Evolutionary conservation across 2,113 vertebrate genomes (phyloP).

Genomic region (Gambusia holbrooki): DNA sequence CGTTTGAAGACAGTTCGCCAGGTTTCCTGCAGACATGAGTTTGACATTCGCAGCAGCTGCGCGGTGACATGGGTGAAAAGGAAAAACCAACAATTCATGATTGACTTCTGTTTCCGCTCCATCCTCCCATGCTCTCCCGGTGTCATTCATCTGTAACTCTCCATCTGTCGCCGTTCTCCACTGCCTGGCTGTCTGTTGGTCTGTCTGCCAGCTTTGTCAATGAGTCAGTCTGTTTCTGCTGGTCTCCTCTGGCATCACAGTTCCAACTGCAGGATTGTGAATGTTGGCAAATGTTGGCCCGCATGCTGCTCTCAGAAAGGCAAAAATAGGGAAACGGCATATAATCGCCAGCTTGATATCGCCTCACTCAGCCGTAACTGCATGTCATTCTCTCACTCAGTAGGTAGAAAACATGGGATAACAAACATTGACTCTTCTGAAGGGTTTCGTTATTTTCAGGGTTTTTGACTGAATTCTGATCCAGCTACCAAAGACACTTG

Average conservation of each 20-base stretch:
- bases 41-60: slow-evolving; percentile 11
- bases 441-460: background rate
- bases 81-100: slow-evolving; percentile 3
- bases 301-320: background rate
- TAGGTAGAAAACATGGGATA: too few species aligned
- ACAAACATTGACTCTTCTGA: background rate
- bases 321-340: background rate
- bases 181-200: background rate
- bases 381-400: background rate
- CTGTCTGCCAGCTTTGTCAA: slow-evolving; percentile 5
- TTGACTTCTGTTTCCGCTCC: slow-evolving; percentile 19
- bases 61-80: slow-evolving; percentile 6
- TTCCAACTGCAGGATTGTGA: slow-evolving; percentile 9
- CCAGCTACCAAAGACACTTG: background rate
- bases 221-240: slow-evolving; percentile 13
- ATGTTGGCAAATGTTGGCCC: background rate
- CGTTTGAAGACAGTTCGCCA: background rate
- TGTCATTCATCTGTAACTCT: slow-evolving; percentile 37
- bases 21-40: background rate
- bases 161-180: slow-evolving; percentile 17
- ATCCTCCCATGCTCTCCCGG: slow-evolving; percentile 9
- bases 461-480: background rate
- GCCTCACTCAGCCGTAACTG: too few species aligned
- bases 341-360: background rate
- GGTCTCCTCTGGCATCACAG: slow-evolving; percentile 1